These are phyloP conservation scores for Crax fasciolata DNA, from an alignment of 2,797 vertebrate species.

Conservation along the genomic window DNA sequence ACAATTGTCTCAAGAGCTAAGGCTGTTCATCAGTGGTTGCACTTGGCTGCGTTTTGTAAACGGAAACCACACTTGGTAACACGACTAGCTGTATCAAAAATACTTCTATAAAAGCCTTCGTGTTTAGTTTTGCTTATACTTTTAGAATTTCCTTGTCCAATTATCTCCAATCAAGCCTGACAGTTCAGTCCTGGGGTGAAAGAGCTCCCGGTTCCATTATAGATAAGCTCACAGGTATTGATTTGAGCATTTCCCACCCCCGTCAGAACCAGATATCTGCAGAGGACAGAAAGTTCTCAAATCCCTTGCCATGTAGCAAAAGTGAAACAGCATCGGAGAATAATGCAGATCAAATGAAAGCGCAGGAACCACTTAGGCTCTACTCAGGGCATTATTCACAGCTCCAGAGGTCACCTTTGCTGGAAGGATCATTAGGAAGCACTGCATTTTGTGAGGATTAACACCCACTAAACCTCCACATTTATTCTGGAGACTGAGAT, in stretches of 20 bases:
- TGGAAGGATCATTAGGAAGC: conserved; percentile 17
- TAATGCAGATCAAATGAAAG: neutral
- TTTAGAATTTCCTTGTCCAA: conserved; percentile 15
- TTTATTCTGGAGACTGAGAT: conserved; percentile 15
- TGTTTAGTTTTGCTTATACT: conserved; percentile 12
- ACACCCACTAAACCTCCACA: neutral
- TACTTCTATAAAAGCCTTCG: neutral
- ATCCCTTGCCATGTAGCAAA: neutral
- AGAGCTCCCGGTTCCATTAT: conserved; percentile 61
- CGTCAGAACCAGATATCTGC: neutral
- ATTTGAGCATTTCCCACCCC: conserved; percentile 40
- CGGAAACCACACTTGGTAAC: conserved; percentile 13
- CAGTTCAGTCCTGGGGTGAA: conserved; percentile 49
- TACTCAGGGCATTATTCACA: neutral
- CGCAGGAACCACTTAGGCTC: neutral
- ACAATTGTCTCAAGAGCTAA: neutral
- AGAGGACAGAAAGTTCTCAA: conserved; percentile 13
- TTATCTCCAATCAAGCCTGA: conserved; percentile 33
- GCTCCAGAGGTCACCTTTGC: conserved; percentile 38
- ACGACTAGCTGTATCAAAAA: neutral
- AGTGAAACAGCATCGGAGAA: neutral
- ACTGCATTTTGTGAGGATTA: neutral
- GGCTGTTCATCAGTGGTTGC: neutral
- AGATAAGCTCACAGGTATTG: conserved; percentile 68
- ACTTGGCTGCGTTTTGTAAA: neutral